phyloP scores from a whole-genome alignment of 1,140 invertebrate species.

The Panagrolaimus sp. region DNA sequence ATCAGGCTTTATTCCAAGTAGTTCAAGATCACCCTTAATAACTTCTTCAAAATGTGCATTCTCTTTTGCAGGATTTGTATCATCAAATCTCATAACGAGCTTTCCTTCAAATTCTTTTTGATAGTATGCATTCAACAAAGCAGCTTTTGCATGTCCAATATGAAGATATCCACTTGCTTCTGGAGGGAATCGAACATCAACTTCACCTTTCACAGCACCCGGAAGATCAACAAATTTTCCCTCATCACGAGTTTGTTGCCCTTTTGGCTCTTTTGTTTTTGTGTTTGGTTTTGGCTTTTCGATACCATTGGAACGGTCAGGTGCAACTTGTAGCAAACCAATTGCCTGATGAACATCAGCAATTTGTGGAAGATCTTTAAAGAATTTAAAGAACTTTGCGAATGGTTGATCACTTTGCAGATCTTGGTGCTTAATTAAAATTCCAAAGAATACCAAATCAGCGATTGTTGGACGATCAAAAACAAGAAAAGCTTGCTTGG shows the following conservation, averaged over 20 bases:
- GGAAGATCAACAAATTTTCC: constrained; percentile 95
- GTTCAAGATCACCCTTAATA: constrained; percentile 85
- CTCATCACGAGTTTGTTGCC: constrained; percentile 67
- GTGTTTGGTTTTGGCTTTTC: neutral
- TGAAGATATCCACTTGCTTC: constrained; percentile 95
- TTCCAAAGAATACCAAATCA: constrained; percentile 5
- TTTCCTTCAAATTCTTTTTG: constrained; percentile 85
- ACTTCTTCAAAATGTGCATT: constrained; percentile 95
- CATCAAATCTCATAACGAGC: constrained; percentile 97
- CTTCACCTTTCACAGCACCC: constrained; percentile 89
- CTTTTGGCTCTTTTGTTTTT: too few relatives aligned
- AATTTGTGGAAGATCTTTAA: neutral
- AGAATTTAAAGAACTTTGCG: neutral
- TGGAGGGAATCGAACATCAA: constrained; percentile 88
- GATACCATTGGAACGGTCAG: too few relatives aligned
- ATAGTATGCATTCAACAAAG: constrained; percentile 94
- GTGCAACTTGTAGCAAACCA: neutral
- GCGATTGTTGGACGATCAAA: neutral
- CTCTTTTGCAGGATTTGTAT: constrained; percentile 98
- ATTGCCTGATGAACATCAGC: neutral
- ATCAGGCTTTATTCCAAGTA: constrained; percentile 86
- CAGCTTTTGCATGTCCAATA: constrained; percentile 98
- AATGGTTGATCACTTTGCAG: neutral
- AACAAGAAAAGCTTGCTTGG: neutral
- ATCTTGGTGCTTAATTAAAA: neutral